phyloP scores from a whole-genome alignment of 2,797 vertebrate species.

The Oceanodroma leucorhoa region DNA sequence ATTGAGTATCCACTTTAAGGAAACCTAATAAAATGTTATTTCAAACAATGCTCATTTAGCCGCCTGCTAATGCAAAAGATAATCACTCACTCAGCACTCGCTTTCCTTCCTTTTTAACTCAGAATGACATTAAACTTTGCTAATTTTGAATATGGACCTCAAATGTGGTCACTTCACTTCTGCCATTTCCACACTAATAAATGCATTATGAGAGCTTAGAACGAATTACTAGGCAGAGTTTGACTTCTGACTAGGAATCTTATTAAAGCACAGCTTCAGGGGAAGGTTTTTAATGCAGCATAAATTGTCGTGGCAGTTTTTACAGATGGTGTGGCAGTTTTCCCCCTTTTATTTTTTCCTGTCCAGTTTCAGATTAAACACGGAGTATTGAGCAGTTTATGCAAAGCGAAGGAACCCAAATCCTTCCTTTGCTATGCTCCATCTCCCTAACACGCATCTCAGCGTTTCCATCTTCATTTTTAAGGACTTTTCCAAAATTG shows the following conservation, averaged over 20 bases:
- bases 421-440: neutral
- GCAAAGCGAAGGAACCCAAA: neutral
- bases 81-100: neutral
- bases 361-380: constrained; percentile 41
- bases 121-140: neutral
- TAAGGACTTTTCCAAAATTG: neutral
- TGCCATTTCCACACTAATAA: constrained; percentile 58
- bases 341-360: neutral
- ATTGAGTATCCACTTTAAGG: constrained; percentile 3
- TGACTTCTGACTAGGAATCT: constrained; percentile 71
- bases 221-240: constrained; percentile 64
- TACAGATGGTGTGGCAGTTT: constrained; percentile 25
- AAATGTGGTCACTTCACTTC: constrained; percentile 37
- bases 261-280: constrained; percentile 77
- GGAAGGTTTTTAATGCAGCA: constrained; percentile 70
- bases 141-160: neutral
- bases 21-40: constrained; percentile 13
- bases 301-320: constrained; percentile 68
- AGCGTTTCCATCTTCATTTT: neutral
- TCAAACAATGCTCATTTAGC: constrained; percentile 29
- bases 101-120: neutral
- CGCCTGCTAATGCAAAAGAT: neutral
- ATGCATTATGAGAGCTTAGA: constrained; percentile 60
- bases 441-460: accelerated
- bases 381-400: neutral